phyloP scores from a whole-genome alignment of 1,140 invertebrate genomes.

The Temnothorax nylanderi region DNA sequence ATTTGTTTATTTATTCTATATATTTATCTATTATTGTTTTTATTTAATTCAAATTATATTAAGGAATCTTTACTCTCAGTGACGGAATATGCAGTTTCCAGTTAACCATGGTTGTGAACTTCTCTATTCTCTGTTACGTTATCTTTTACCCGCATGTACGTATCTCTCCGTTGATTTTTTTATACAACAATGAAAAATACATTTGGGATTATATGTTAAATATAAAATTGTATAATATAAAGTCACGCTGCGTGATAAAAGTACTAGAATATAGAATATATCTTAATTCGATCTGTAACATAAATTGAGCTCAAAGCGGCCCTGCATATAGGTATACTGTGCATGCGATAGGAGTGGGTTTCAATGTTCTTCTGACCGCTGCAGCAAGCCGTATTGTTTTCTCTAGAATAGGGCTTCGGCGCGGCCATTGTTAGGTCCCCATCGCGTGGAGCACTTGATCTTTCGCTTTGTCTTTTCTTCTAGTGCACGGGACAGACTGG shows the following conservation, averaged over 20 bases:
- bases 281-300: background rate
- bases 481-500: constrained; percentile 20
- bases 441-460: constrained; percentile 35
- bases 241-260: background rate
- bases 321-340: constrained; percentile 21
- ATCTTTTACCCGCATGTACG: background rate
- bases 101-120: background rate
- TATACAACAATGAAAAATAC: background rate
- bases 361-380: constrained; percentile 44
- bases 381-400: constrained; percentile 51
- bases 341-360: constrained; percentile 15
- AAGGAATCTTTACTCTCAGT: background rate
- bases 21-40: background rate
- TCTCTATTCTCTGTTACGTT: background rate
- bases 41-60: background rate
- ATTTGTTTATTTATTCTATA: constrained; percentile 9
- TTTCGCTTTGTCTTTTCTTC: constrained; percentile 60
- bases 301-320: background rate
- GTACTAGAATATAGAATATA: background rate
- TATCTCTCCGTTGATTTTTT: background rate
- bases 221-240: background rate
- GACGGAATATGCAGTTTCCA: background rate
- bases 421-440: constrained; percentile 39
- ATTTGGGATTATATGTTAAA: background rate
- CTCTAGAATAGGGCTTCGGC: constrained; percentile 46